Base-by-base conservation (phyloP, 2,888 invertebrate species). In the Drosophila maculinotata region DNA sequence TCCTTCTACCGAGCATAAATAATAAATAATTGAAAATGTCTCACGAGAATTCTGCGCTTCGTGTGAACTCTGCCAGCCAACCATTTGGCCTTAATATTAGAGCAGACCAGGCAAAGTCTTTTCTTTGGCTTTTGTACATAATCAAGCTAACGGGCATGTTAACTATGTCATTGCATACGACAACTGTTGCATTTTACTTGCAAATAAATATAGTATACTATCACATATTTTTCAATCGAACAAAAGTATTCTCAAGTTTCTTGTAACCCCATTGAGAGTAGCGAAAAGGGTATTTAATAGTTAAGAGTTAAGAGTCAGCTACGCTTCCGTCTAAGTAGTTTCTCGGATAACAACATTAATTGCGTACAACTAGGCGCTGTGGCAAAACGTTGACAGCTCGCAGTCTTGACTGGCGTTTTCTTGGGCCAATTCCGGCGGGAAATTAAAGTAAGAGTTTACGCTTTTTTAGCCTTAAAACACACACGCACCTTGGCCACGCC, bases 1-100 rank as follows among this genome's bases (percentile, higher is more conserved):
- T 0, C 36, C 42, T 4, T 7, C 15, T 38, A 14, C 60, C 52
- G 47, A 47, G 67, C 76, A 86, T 87, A 77, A 88, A 87, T 83
- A 87, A 85, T 87, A 72, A 87, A 87, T 88, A 87, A 88, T 87
- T 88, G 84, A 88, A 88, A 87, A 83, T 71, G 86, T 83, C 89
- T 81, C 87, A 62, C 51, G 77, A 79, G 87, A 79, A 80, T 80
- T 68, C 65, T 73, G 59, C 49, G 60, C 63, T 69, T 66, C 81
- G 84, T 80, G 84, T 80, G 79, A 80, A 83, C 79, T 83, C 69
- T 78, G 78, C 41, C 80, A 78, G 65, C 84, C 75, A 78, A 78
- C 78, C 76, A 83, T 80, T 80, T 83, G 78, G 73, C 76, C 78
- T 78, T 80, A 80, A 80, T 80, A 80, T 83, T 83, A 69, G 76